Base-by-base conservation (phyloP, 2,888 invertebrate genomes). In the Minunthozetes semirufus region DNA sequence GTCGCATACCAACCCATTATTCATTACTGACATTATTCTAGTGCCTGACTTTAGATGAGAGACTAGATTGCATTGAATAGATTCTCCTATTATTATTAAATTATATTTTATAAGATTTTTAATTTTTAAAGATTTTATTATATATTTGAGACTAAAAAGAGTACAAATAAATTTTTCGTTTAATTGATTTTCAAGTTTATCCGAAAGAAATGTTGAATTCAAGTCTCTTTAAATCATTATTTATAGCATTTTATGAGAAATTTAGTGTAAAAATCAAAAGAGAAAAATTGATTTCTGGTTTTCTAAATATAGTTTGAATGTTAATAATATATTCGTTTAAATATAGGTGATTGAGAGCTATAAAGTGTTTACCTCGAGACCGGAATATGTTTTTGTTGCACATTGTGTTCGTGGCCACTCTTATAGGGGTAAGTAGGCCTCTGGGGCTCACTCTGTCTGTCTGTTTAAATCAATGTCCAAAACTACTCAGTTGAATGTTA, bases 391-490 rank as follows among this genome's bases (percentile, higher is more conserved):
- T 25, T 70, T 17, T 17, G 42, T 17, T 25, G n/a, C 70, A 46
- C 46, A 70, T 70, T 70, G 48, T 70, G 25, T 70, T 46, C 25
- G 25, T 70, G 70, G 48, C 70, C 59, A 29, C 59, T 29, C 29
- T 70, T 25, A 48, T 70, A 70, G 70, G 70, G 70, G 70, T 70
- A 48, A 70, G 70, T 68, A 68, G 68, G 68, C 68, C 19, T 68
- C 38, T 68, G 46, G 68, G 42, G n/a, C 42, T 38, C 46, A 25
- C 11, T 66, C n/a, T 66, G 15, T 61, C 6, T 56, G 56, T 56
- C 25, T 56, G 50, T 50, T 17, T 19, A 8, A 63, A 63, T 42
- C 13, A 1, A 42, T 63, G 38, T 17, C 33, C 17, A 33, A 68
- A 42, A 19, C 19, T 6, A 5, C 9, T 42, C 1, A 15, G n/a